Evolutionary conservation across 2,113 vertebrate genomes (phyloP), one percentile per base, ranked within the genome.

Genomic region (Otus sunia): DNA sequence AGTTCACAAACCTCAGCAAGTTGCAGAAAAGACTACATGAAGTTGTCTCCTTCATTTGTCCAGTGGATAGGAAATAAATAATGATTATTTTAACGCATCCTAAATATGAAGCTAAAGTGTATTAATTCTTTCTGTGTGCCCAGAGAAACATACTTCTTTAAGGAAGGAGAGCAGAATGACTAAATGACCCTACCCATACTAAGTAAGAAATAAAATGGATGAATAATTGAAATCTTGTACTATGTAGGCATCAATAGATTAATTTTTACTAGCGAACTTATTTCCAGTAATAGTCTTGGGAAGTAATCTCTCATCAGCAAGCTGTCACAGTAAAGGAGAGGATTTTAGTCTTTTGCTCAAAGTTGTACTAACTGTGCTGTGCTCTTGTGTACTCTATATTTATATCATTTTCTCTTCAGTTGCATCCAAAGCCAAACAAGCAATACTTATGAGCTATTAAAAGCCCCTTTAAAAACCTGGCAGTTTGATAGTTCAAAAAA

Each of bases 181-280:
- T 96, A 95, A 97, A 93, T 95, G 96, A 45, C 76, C 71, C 72
- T 92, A 87, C n/a, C 47, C 71, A 75, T 60, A 64, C 53, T 92
- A 91, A 67, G n/a, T 95, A 95, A 98, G 98, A 97, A 98, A 98
- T 97, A 98, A 97, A 84, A 92, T 49, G n/a, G 89, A 97, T 98
- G 94, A 97, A 97, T 97, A 97, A 97, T 97, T 98, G 82, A 97
- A 96, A 96, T 95, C 92, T 97, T 97, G 94, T 92, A 81, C 92
- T 95, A 56, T 90, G 29, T 94, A 41, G 90, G 58, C 86, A 97
- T 96, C 81, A 86, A 87, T 94, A 95, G 91, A 96, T 97, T 97
- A 97, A 95, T 96, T 97, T 97, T 96, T 96, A 76, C 69, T 84
- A 93, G 74, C 26, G 23, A 97, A 96, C 90, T 97, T 96, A 96